Base-by-base conservation (phyloP, 2,888 invertebrate species). In the Tachina grossa region DNA sequence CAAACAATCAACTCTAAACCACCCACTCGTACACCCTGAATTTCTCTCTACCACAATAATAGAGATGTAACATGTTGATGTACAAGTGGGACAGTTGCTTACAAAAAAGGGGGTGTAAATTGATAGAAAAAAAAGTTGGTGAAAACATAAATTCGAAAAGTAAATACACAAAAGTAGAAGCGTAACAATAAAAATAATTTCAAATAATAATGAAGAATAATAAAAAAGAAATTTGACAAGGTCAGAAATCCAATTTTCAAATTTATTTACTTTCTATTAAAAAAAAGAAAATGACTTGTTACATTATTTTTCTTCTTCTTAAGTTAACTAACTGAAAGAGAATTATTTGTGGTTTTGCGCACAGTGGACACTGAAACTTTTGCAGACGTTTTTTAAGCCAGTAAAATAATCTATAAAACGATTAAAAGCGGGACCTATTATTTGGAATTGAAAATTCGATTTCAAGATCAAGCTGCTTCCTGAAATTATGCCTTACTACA, bases 171-270 rank as follows among this genome's bases (percentile, higher is more conserved):
- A 66, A 49, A 68, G 9, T 13, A 9, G 57, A 80, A 66, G 16
- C 39, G 14, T 57, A 13, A 43, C 14, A 49, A 22, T 55, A 45
- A 53, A 61, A 81, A 49, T 57, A 63, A 69, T 53, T 83, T 77
- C 11, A 53, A n/a, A 61, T 53, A 41, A 72, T 43, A 61, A 47
- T 61, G 51, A 47, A 77, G 69, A 69, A 13, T 39, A 74, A 31
- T 2, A 31, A 31, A 31, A 31, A 31, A 31, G 31, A 31, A 31
- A 75, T 75, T 75, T 88, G 89, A 89, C 87, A 87, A 87, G 89
- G 88, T 89, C 88, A 88, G 85, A 88, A 88, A 88, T 89, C 87
- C 88, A 88, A 89, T 89, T 90, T 89, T 87, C 82, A 87, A 88
- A 87, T 84, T 71, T 84, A 76, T 84, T 80, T 76, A 61, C 55